Percentiles rank a stretch among this genome's conserved stretches.
Conservation (phyloP, 1,140 invertebrate species). For the Drosophila pseudoobscura region DNA sequence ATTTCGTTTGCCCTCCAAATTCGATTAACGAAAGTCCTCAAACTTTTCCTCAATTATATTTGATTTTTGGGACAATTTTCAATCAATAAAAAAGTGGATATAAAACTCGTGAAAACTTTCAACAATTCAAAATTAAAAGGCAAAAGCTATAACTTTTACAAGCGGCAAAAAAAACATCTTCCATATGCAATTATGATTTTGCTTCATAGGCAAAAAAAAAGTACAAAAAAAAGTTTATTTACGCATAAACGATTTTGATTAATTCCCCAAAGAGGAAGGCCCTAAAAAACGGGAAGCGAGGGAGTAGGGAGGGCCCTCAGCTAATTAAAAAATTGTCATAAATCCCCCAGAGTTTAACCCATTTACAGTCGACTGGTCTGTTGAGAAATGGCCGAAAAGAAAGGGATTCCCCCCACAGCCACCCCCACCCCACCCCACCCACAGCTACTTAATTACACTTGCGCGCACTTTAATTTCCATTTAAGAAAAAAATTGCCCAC, state of each 20-base stretch:
- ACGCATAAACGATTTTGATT: constrained; percentile 50
- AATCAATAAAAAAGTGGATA: constrained; percentile 31
- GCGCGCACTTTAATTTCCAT: constrained; percentile 78
- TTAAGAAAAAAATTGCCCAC: constrained; percentile 34
- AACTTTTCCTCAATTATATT: constrained; percentile 50
- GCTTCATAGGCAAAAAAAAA: constrained; percentile 5
- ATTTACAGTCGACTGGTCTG: constrained; percentile 63
- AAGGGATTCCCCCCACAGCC: constrained; percentile 22
- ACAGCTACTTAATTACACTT: constrained; percentile 81
- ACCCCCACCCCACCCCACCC: constrained; percentile 49
- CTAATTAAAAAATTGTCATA: constrained; percentile 80
- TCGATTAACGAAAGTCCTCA: neutral
- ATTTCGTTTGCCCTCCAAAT: neutral
- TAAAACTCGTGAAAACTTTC: constrained; percentile 41
- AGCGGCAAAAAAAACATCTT: neutral
- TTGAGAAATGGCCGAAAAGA: constrained; percentile 62
- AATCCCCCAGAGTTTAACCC: constrained; percentile 70
- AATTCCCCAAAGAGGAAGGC: constrained; percentile 7
- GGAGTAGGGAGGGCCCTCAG: constrained; percentile 17
- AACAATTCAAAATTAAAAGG: constrained; percentile 29
- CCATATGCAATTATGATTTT: constrained; percentile 7
- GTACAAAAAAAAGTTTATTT: constrained; percentile 31
- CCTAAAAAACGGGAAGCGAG: neutral
- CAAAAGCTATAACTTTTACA: constrained; percentile 27
- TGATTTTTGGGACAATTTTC: constrained; percentile 29